Conservation (phyloP, 2,888 invertebrate species). For the Agrochola litura region DNA sequence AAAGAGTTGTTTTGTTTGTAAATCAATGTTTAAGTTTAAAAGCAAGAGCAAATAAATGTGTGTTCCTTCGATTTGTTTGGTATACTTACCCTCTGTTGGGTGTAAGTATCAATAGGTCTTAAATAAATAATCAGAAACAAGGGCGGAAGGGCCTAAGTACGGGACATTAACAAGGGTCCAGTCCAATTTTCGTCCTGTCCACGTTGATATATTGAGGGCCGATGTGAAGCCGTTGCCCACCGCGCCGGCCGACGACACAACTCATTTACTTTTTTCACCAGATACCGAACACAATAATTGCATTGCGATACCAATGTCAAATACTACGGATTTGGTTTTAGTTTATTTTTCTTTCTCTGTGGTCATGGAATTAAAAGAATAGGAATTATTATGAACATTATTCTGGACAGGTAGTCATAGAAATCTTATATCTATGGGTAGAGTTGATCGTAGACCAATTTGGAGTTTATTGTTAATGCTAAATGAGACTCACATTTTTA, state of each 20-base stretch:
- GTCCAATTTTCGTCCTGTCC: conserved; percentile 90
- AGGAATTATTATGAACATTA: background rate
- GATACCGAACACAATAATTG: conserved; percentile 73
- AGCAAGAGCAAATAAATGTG: conserved; percentile 40
- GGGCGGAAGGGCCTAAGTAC: conserved; percentile 87
- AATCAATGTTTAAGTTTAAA: conserved; percentile 38
- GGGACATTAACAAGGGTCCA: conserved; percentile 90
- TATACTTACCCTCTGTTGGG: conserved; percentile 70
- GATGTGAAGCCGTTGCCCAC: conserved; percentile 76
- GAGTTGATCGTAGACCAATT: no score
- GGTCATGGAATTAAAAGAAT: background rate
- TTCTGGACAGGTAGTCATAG: no score
- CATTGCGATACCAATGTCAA: conserved; percentile 60
- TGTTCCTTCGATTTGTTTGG: conserved; percentile 64
- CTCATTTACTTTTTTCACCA: conserved; percentile 82
- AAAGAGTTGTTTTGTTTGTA: background rate
- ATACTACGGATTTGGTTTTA: conserved; percentile 23
- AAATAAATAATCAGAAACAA: conserved; percentile 89
- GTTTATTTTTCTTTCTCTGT: background rate
- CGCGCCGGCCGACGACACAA: conserved; percentile 77
- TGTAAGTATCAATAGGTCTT: conserved; percentile 86
- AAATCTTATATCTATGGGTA: no score
- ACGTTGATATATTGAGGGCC: conserved; percentile 89
- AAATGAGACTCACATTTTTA: background rate
- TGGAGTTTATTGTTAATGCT: background rate